phyloP scores from a whole-genome alignment of 2,797 vertebrate genomes.

The Staurois parvus region DNA sequence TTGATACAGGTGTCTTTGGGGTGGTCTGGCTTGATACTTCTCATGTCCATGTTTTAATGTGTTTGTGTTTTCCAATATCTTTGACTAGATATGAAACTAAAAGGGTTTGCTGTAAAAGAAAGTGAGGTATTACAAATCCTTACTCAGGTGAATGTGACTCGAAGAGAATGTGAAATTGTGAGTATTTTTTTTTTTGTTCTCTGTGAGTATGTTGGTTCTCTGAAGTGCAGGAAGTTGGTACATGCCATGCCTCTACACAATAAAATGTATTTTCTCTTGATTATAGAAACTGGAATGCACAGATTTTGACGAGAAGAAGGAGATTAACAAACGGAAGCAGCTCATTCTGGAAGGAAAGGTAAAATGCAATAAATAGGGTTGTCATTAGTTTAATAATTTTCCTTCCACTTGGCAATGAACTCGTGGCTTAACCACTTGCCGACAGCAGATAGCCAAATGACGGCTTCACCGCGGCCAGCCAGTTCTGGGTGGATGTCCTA shows the following conservation, averaged over 20 bases:
- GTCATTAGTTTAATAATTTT: too few species aligned
- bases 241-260: not conserved
- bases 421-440: not conserved
- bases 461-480: too few species aligned
- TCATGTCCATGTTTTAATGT: too few species aligned
- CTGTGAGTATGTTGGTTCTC: rapidly evolving
- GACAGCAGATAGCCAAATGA: too few species aligned
- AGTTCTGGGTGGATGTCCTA: too few species aligned
- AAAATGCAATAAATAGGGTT: conserved; percentile 38
- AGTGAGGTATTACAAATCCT: conserved; percentile 86
- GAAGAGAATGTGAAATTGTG: conserved; percentile 92
- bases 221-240: not conserved
- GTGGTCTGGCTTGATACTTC: too few species aligned
- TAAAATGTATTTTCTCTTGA: not conserved
- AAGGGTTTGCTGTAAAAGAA: conserved; percentile 85
- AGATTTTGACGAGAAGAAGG: conserved; percentile 95
- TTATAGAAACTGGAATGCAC: conserved; percentile 88
- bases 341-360: conserved; percentile 95
- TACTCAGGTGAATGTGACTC: conserved; percentile 93
- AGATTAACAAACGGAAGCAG: conserved; percentile 95
- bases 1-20: too few species aligned
- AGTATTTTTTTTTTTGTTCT: conserved; percentile 59
- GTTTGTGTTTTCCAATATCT: not conserved
- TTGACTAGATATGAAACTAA: conserved; percentile 83
- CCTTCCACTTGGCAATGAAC: too few species aligned